Evolutionary conservation across 2,797 vertebrate genomes (phyloP).

Genomic region (Gymnopithys bicolor): DNA sequence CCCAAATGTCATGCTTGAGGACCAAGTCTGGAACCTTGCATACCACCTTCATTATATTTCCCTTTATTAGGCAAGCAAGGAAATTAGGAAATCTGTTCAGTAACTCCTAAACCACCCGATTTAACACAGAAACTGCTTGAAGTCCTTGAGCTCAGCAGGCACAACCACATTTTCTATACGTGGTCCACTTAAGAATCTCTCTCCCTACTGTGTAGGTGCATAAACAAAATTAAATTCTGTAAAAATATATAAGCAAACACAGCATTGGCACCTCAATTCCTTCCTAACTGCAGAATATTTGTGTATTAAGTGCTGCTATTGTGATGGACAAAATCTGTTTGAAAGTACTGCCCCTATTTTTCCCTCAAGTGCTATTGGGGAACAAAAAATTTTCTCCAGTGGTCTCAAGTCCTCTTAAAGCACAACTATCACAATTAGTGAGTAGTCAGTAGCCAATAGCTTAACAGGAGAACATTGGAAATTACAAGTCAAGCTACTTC

Average conservation of each 20-base stretch:
- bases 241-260: neutral
- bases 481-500: neutral
- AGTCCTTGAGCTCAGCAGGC: neutral
- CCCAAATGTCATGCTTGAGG: neutral
- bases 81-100: neutral
- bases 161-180: neutral
- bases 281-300: neutral
- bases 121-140: neutral
- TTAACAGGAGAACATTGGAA: neutral
- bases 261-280: neutral
- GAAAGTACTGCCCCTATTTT: neutral
- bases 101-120: neutral
- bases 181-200: neutral
- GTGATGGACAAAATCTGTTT: neutral
- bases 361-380: neutral
- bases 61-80: neutral
- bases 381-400: neutral
- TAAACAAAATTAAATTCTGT: neutral
- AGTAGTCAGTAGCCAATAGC: neutral
- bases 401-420: neutral
- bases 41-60: neutral
- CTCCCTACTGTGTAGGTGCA: neutral
- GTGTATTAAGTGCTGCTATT: neutral
- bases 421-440: neutral
- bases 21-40: neutral